Conservation (phyloP, 2,888 invertebrate genomes). For the Mamestra brassicae region DNA sequence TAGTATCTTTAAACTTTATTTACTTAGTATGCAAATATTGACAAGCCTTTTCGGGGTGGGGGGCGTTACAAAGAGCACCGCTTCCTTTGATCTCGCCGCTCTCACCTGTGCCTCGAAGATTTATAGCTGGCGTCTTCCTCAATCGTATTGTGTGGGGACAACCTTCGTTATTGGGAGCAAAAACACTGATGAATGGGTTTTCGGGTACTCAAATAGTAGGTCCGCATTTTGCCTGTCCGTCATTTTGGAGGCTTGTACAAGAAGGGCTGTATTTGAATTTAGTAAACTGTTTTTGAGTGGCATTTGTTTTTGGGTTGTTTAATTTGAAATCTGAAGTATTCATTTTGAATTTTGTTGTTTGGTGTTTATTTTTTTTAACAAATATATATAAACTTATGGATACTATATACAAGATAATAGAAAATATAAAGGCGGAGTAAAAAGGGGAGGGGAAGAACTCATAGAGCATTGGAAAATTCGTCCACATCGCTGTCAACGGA, state of each 20-base stretch:
- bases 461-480: too few species aligned
- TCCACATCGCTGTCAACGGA: too few species aligned
- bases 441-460: too few species aligned
- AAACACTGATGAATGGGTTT: conserved; percentile 68
- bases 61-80: conserved; percentile 77
- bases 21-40: conserved; percentile 84
- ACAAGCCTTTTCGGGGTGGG: conserved; percentile 65
- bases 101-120: conserved; percentile 76
- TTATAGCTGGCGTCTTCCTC: conserved; percentile 55
- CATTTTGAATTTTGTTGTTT: neutral
- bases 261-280: neutral
- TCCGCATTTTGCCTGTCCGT: conserved; percentile 29
- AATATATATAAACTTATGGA: too few species aligned
- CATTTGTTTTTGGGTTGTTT: conserved; percentile 10
- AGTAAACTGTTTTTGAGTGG: neutral
- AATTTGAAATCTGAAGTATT: conserved; percentile 6
- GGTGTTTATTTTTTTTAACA: neutral
- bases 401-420: too few species aligned
- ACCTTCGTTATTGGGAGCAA: conserved; percentile 62
- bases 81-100: conserved; percentile 80
- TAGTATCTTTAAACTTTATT: conserved; percentile 69
- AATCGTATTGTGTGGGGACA: conserved; percentile 60
- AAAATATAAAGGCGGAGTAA: too few species aligned
- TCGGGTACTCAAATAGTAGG: conserved; percentile 32
- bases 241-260: conserved; percentile 11